These are phyloP conservation scores for Pocillopora verrucosa DNA, from an alignment of 64 coral and sea anemone genomes.

Conservation along the genomic window DNA sequence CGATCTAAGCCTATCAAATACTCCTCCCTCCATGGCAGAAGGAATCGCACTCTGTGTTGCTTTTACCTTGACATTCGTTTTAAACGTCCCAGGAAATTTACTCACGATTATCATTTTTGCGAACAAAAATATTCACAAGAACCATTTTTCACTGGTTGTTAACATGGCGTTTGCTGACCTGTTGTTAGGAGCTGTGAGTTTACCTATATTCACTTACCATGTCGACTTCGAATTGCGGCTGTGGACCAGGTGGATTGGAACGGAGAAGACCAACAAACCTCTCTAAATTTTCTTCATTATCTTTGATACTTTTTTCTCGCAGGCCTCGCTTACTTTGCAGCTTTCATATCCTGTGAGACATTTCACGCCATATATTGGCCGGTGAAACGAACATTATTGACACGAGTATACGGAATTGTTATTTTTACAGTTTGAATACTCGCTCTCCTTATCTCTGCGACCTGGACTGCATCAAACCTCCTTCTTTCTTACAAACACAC, in stretches of 20 bases:
- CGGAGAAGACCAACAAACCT: too few species aligned
- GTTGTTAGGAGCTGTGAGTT: neutral
- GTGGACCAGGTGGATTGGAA: too few species aligned
- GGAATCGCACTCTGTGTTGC: neutral
- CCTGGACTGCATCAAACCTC: neutral
- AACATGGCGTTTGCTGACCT: slow-evolving; percentile 12
- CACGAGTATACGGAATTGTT: neutral
- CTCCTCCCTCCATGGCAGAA: too few species aligned
- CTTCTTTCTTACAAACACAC: neutral
- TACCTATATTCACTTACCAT: neutral
- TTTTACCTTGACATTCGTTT: neutral
- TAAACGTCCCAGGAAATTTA: neutral
- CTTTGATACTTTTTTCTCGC: neutral
- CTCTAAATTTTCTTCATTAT: neutral
- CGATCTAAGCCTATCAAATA: too few species aligned
- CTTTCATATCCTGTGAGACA: neutral
- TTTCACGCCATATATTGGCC: neutral
- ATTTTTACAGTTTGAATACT: neutral
- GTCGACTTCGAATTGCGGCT: neutral
- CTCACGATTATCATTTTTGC: neutral
- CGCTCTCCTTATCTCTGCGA: neutral
- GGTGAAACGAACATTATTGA: neutral
- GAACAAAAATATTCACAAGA: neutral
- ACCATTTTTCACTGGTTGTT: neutral
- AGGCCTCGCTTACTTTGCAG: neutral